Evolutionary conservation across 2,113 vertebrate species (phyloP), one percentile per base, ranked within the genome.

Genomic region (Phylloscopus whistleri): DNA sequence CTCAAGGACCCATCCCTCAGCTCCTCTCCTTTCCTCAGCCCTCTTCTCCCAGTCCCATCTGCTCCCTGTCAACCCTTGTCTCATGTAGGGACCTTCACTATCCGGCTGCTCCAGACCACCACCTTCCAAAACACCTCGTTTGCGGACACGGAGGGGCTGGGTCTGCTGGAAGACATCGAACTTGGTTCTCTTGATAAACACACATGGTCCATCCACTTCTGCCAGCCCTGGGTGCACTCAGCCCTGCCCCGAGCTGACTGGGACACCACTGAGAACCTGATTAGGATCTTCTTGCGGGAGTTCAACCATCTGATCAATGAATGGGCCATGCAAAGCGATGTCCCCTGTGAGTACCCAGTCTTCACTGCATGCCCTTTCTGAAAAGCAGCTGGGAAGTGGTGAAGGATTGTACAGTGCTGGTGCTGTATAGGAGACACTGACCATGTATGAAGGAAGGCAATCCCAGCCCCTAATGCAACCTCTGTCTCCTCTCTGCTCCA

Each of bases 181-280:
- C 90, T 96, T 2, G 90, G 90, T 46, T 79, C 17, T 86, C 49
- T 95, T 51, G 72, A 94, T 59, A 86, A 83, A 30, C 87, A 33
- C 24, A 96, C 63, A 4, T 66, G 68, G 80, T 56, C 16, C 27
- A 93, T 96, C 31, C 90, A 0, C 55, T 89, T 95, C 55, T 10
- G 13, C 59, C 87, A 95, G 63, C 80, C 94, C 81, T 95, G 95
- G 95, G 81, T 96, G 16, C 77, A 1, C 39, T 39, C 39, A 39
- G 39, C 39, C 39, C 39, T 39, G 39, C 39, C 39, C 39, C 39
- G 39, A 39, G 39, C 39, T 39, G 39, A 39, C 39, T 39, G 39
- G 39, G 39, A 39, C 39, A 39, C 39, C 39, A 39, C 11, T 39
- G 39, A 39, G 39, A 39, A 39, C 39, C 39, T 39, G 39, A 39